A percentile compares a stretch with the other conserved stretches of the same genome.
These are phyloP conservation scores for Augochlorella aurata DNA, from an alignment of 2,888 invertebrate species.

Conservation along the genomic window DNA sequence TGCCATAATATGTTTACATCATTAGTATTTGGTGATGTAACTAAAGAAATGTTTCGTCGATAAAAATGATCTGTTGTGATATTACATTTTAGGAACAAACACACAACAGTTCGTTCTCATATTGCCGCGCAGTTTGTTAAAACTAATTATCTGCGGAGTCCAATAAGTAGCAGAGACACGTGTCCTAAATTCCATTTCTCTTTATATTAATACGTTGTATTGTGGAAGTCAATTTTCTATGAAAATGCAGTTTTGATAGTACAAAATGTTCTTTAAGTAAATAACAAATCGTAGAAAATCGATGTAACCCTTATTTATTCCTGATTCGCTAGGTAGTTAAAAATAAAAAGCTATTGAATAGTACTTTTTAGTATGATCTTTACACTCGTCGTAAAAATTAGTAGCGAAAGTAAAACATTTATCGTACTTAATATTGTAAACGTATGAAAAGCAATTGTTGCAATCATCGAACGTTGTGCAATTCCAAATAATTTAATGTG, in stretches of 20 bases:
- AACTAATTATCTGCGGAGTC: background rate
- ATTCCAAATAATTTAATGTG: background rate
- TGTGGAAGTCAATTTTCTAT: conserved; percentile 18
- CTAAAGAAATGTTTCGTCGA: background rate
- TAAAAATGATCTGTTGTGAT: background rate
- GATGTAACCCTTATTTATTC: conserved; percentile 19
- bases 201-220: conserved; percentile 5
- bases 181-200: conserved; percentile 33
- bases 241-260: conserved; percentile 43
- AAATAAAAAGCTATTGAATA: background rate
- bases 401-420: background rate
- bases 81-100: conserved; percentile 5
- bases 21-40: background rate
- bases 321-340: conserved; percentile 6
- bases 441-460: background rate
- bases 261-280: conserved; percentile 44
- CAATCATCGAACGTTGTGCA: background rate
- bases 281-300: conserved; percentile 23
- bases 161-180: conserved; percentile 13
- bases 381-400: conserved; percentile 7
- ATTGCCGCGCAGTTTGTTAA: background rate
- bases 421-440: background rate
- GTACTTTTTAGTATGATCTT: conserved; percentile 12
- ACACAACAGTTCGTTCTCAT: conserved; percentile 10
- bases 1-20: background rate